Base-by-base conservation (phyloP, 2,797 vertebrate species). In the Pogoniulus pusillus region DNA sequence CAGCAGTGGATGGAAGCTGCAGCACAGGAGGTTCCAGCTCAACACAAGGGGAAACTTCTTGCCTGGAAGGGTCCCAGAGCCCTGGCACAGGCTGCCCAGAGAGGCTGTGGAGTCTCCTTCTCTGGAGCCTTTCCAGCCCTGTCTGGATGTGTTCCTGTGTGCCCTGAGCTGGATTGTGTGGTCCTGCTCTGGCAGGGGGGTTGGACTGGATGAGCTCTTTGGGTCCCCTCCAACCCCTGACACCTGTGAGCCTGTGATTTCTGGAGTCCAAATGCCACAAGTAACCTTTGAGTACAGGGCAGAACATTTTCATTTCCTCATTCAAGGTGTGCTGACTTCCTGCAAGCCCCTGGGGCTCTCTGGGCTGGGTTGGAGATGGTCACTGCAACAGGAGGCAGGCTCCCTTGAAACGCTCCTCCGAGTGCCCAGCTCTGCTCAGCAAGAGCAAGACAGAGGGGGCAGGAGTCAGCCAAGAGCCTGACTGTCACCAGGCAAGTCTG, bases 221-320 rank as follows among this genome's bases (percentile, higher is more conserved):
- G 47, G 47, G 47, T 23, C 22, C 23, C 23, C 49, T 49, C 47
- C 47, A 13, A 24, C 47, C 41, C 41, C 41, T 41, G 41, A 6
- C 41, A 41, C 41, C 41, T 41, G 16, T 41, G 41, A 41, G 41
- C 41, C 41, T 41, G 41, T 41, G 16, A 41, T 77, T 89, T 60
- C 45, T 81, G 82, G 30, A 89, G 58, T 22, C 62, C 17, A 54
- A 37, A 57, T 89, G 82, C 85, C 75, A 80, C 30, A 76, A 63
- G 47, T 30, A 72, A 66, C 41, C 66, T 75, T 18, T 7, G 14
- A 74, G 65, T 15, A 55, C 17, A 22, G 6, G 11, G 69, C 32
- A 74, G 65, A 64, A 59, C 19, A 41, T 0, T 0, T 0, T 39
- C 19, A 19, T 39, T 72, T 51, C 34, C 34, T 68, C 16, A 24